Base-by-base conservation (phyloP, 1,140 invertebrate species). In the Drosophila sproati region DNA sequence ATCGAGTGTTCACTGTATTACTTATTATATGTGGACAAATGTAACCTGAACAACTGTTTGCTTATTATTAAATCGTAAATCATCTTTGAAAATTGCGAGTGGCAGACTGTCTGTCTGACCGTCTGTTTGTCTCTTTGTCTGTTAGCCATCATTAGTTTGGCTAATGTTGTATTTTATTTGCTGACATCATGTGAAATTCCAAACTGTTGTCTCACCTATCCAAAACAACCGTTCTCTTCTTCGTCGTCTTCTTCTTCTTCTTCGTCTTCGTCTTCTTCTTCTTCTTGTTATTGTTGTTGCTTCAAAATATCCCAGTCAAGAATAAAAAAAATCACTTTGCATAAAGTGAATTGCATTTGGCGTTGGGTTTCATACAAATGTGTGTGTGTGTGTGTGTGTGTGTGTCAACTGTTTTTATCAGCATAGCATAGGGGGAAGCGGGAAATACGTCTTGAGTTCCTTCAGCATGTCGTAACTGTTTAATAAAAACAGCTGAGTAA, bases 111-210 rank as follows among this genome's bases (percentile, higher is more conserved):
- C 20, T 20, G 20, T 0, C 20, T 34, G 34, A 34, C 34, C 2
- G 34, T 34, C 5, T 20, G 20, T 34, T 34, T 34, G 34, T 34
- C 3, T 34, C 3, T 34, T 34, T 34, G 3, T 57, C 55, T 32
- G 29, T 69, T 54, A 48, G 48, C 79, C 79, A 81, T 57, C 67
- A 60, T 68, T 62, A 70, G 54, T 57, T 67, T 39, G 50, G 10
- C 52, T 86, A 74, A 71, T 78, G 20, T 81, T 87, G 47, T 63
- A 67, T 73, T 86, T 79, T 67, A 69, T 78, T 87, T 60, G 78
- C 82, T 86, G 82, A 86, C 82, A 82, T 86, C 82, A 86, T 87
- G 78, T 68, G 82, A 82, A 87, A 86, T 86, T 73, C 82, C 82
- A 60, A 67, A 64, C 76, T 57, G 75, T 47, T 78, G 70, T 73